Conservation (phyloP, 1,140 invertebrate species). For the Caenorhabditis briggsae region DNA sequence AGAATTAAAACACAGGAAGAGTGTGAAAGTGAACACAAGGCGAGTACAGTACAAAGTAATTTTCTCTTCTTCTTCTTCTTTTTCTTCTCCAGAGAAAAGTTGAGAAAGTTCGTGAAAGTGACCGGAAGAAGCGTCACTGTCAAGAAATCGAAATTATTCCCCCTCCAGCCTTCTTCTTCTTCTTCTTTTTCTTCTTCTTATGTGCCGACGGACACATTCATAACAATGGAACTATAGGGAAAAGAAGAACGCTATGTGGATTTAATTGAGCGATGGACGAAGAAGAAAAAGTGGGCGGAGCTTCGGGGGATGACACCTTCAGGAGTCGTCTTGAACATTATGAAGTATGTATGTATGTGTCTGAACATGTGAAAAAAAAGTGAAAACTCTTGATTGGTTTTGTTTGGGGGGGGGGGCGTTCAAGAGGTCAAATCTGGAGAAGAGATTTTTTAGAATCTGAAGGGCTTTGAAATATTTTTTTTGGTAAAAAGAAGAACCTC, state of each 20-base stretch:
- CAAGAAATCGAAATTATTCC: slow-evolving; percentile 49
- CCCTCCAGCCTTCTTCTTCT: neutral
- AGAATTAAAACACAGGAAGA: neutral
- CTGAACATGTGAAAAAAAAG: no score
- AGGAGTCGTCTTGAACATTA: neutral
- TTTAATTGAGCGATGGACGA: slow-evolving; percentile 41
- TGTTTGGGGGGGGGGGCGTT: no score
- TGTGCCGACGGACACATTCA: neutral
- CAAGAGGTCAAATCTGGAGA: neutral
- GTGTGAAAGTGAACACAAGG: neutral
- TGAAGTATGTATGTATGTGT: slow-evolving; percentile 8
- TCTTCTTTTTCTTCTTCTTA: neutral
- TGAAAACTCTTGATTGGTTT: no score
- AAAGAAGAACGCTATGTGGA: neutral
- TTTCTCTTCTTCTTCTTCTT: neutral
- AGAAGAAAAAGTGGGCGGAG: neutral
- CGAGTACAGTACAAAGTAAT: slow-evolving; percentile 2
- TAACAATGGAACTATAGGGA: slow-evolving; percentile 10
- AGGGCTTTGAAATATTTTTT: neutral
- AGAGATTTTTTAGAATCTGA: no score
- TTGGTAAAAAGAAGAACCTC: no score
- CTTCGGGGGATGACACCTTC: slow-evolving; percentile 11
- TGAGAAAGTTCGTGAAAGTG: slow-evolving; percentile 44
- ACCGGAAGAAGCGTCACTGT: slow-evolving; percentile 29
- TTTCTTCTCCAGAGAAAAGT: neutral